These are phyloP conservation scores for Odontophorus gujanensis DNA, from an alignment of 2,113 vertebrate species.

Conservation along the genomic window DNA sequence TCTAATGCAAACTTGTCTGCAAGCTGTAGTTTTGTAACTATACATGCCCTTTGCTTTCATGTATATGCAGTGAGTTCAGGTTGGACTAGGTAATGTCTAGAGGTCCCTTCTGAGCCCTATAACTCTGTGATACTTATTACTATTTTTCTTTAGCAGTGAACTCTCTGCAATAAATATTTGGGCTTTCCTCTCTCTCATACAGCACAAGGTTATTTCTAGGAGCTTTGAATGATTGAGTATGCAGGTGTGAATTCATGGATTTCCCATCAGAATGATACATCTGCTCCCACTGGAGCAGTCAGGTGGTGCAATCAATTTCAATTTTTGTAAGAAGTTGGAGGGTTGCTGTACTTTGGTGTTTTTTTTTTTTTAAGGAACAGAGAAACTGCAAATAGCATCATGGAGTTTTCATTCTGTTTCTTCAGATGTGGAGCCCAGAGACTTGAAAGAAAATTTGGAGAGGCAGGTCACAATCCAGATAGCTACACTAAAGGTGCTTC, in stretches of 20 bases:
- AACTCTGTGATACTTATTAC: background rate
- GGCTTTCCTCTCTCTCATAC: background rate
- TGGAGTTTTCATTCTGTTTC: background rate
- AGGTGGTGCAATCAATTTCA: background rate
- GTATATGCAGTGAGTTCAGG: no score
- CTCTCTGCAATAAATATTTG: background rate
- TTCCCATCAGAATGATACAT: background rate
- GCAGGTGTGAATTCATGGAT: background rate
- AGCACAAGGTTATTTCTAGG: background rate
- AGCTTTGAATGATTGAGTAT: background rate
- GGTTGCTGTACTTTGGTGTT: background rate
- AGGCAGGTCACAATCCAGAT: background rate
- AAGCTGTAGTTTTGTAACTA: accelerated
- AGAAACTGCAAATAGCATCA: background rate
- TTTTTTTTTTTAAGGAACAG: background rate
- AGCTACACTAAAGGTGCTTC: background rate
- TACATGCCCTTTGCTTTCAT: background rate
- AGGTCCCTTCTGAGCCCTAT: no score
- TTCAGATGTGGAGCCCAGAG: background rate
- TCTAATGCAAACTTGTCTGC: background rate
- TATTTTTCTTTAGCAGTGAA: background rate
- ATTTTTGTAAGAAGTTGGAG: background rate
- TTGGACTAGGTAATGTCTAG: no score
- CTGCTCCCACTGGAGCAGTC: background rate
- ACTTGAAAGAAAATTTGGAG: background rate